phyloP scores from a whole-genome alignment of 2,888 invertebrate genomes.

The Stenichneumon culpator region DNA sequence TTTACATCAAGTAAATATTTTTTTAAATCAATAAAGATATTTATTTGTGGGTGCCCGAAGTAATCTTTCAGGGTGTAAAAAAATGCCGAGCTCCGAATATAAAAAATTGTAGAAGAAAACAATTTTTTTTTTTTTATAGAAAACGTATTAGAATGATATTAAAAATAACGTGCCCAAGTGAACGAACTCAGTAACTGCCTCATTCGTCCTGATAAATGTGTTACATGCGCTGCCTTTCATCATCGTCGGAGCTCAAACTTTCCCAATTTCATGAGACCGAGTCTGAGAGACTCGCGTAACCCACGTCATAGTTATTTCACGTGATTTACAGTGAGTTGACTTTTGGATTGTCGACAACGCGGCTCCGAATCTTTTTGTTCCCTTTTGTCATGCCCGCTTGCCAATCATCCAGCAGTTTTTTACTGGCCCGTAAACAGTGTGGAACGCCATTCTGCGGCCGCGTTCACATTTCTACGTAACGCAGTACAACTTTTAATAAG shows the following conservation, averaged over 20 bases:
- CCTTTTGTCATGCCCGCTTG: conserved; percentile 10
- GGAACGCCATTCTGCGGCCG: background rate
- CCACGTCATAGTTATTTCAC: conserved; percentile 8
- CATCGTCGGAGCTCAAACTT: background rate
- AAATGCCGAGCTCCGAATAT: no score
- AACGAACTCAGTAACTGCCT: no score
- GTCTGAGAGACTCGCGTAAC: background rate
- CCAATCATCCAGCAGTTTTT: background rate
- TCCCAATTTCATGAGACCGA: conserved; percentile 3
- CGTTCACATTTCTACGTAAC: background rate
- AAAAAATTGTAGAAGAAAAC: no score
- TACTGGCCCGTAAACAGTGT: background rate
- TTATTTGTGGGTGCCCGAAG: no score
- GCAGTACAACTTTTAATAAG: background rate
- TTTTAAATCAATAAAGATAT: no score
- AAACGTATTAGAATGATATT: background rate
- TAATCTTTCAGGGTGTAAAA: no score
- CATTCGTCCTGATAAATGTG: background rate
- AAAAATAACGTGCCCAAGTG: background rate
- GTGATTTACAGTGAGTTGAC: background rate
- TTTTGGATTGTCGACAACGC: conserved; percentile 11
- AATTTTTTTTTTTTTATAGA: no score
- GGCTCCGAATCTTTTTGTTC: background rate
- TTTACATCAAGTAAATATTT: no score
- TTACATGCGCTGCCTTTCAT: background rate